Evolutionary conservation across 2,888 invertebrate species (phyloP), one percentile per base, ranked within the genome.

Genomic region (Trissolcus brochymenae): DNA sequence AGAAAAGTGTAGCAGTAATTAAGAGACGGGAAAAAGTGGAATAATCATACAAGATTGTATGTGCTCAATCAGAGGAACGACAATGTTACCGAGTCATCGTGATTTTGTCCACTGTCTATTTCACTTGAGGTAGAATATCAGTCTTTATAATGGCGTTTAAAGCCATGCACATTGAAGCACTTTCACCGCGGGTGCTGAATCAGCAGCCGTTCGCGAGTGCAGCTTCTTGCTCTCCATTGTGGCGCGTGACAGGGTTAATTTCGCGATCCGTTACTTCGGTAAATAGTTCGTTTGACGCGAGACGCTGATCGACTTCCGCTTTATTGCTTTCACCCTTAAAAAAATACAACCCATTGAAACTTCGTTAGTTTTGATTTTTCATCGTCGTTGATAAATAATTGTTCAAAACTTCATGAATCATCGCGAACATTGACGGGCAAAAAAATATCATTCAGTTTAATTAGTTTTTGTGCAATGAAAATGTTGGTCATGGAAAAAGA

Each of bases 241-340:
- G 71, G 62, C 62, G 50, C 71, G 71, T 57, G 71, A 71, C 50
- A 54, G 57, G 71, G 62, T 57, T 71, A 62, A 71, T 71, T 57
- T 64, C 64, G 71, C 53, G 72, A 72, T 72, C 72, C 59, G 72
- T 72, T 72, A 72, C 19, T 41, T 59, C 59, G 64, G 72, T 59
- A 72, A 72, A 64, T 64, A 59, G 64, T 64, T 53, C 56, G 62
- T 51, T 56, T 62, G 29, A 29, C 29, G 29, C 29, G 29, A 7
- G 71, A 57, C 25, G 57, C 41, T 35, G 51, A 56, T 71, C 62
- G 50, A 62, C 62, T 62, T 62, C 62, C 62, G 61, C 57, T 29
- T 29, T 29, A 11, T 55, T 51, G 57, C 71, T 71, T 71, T 71
- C 71, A 57, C 71, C 53, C 70, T 40, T 25, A 62, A 68, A 68